Evolutionary conservation across 2,888 invertebrate species (phyloP).

Genomic region (Morinoia aosen): DNA sequence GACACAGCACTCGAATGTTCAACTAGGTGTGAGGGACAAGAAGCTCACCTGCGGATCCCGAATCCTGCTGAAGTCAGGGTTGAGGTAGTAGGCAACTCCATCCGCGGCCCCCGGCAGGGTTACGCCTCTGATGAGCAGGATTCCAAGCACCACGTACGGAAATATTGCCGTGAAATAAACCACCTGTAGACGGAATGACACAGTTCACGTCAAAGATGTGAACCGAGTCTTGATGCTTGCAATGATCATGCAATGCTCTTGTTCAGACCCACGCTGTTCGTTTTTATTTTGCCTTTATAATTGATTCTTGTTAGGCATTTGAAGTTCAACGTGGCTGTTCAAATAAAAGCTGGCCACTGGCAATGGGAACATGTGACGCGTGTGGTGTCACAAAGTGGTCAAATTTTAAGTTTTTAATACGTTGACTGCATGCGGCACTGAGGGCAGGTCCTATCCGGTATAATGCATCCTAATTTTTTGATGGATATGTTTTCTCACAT

Average conservation of each 20-base stretch:
- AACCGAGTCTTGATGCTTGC: not conserved
- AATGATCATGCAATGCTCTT: not conserved
- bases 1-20: too few relatives aligned
- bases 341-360: not conserved
- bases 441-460: too few relatives aligned
- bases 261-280: not conserved
- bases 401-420: not conserved
- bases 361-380: not conserved
- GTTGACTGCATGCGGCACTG: too few relatives aligned
- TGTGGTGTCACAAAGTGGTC: not conserved
- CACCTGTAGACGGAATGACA: constrained; percentile 75
- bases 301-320: not conserved
- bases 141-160: constrained; percentile 90
- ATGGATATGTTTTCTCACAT: too few relatives aligned
- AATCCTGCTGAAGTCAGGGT: constrained; percentile 92
- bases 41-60: constrained; percentile 58
- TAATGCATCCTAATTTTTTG: too few relatives aligned
- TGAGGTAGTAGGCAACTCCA: constrained; percentile 89
- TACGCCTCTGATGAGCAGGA: constrained; percentile 82
- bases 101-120: constrained; percentile 87
- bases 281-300: not conserved
- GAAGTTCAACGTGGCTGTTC: not conserved
- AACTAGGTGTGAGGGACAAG: not conserved
- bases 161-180: constrained; percentile 96
- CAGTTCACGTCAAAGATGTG: not conserved